Conservation (phyloP, 2,888 invertebrate species). For the Melieria omissa region DNA sequence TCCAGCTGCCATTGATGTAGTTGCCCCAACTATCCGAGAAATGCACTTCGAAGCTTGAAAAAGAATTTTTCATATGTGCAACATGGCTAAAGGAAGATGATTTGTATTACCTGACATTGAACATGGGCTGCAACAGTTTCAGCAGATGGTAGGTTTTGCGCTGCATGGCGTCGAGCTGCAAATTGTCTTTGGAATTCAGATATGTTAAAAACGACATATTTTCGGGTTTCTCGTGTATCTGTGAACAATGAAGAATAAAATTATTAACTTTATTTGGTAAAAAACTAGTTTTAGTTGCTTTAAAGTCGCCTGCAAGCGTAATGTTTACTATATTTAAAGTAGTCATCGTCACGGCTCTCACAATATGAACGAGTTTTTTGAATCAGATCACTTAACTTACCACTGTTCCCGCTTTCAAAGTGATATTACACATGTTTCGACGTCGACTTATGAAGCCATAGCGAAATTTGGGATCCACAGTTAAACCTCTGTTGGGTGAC, state of each 20-base stretch:
- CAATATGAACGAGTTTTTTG: no score
- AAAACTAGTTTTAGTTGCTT: constrained; percentile 17
- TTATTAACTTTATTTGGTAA: not conserved
- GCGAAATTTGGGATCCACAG: constrained; percentile 41
- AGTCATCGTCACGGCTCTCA: no score
- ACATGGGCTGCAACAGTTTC: constrained; percentile 49
- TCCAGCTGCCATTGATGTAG: constrained; percentile 53
- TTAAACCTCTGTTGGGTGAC: constrained; percentile 48
- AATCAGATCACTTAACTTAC: constrained; percentile 42
- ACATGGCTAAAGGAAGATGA: no score
- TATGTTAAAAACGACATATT: constrained; percentile 44
- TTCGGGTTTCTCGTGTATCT: constrained; percentile 54
- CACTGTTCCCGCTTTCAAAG: constrained; percentile 50
- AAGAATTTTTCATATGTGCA: not conserved
- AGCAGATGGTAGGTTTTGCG: constrained; percentile 58
- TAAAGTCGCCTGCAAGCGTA: no score
- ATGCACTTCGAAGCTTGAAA: constrained; percentile 49
- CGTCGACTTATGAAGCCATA: constrained; percentile 52
- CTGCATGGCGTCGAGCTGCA: constrained; percentile 60
- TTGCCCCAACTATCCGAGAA: constrained; percentile 54
- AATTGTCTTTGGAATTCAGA: constrained; percentile 47
- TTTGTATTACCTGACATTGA: constrained; percentile 53
- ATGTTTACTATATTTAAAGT: no score
- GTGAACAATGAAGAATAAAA: constrained; percentile 14
- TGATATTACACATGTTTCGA: constrained; percentile 51